A percentile compares a stretch with the other conserved stretches of the same genome.
These are phyloP conservation scores for Podarcis lilfordi DNA, from an alignment of 2,797 vertebrate genomes.

Conservation along the genomic window DNA sequence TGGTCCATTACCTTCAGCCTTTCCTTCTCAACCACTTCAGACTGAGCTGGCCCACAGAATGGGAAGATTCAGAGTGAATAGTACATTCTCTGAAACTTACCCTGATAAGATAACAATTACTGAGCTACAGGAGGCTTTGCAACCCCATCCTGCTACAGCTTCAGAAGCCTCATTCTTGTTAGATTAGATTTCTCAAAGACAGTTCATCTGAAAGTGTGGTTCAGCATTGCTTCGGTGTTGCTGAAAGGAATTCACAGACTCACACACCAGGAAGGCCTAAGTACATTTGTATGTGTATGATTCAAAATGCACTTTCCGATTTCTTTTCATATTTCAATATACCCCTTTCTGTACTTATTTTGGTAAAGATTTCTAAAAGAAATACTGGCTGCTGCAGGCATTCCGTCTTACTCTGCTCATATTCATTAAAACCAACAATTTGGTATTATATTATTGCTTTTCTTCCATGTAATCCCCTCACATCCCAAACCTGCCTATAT, in stretches of 20 bases:
- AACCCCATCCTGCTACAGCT: background rate
- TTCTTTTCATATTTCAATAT: conserved; percentile 16
- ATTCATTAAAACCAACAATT: conserved; percentile 43
- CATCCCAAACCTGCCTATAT: background rate
- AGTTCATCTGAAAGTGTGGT: conserved; percentile 34
- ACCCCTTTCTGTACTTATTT: background rate
- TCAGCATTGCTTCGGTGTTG: conserved; percentile 20
- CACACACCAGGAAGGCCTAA: conserved; percentile 27
- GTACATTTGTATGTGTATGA: conserved; percentile 15
- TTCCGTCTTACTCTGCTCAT: conserved; percentile 14
- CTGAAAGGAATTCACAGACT: background rate
- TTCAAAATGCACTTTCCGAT: background rate
- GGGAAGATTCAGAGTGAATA: background rate
- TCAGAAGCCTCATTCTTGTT: conserved; percentile 4
- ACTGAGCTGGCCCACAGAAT: background rate
- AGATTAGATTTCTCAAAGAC: background rate
- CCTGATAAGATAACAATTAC: conserved; percentile 26
- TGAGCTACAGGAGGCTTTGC: background rate
- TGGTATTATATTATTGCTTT: conserved; percentile 11
- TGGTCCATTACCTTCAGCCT: background rate
- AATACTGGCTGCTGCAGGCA: conserved; percentile 32
- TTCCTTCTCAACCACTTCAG: background rate
- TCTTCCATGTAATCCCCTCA: background rate
- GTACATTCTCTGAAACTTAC: conserved; percentile 7
- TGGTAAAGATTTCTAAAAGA: conserved; percentile 46